Conservation (phyloP, 2,797 vertebrate species). For the Thaleichthys pacificus region DNA sequence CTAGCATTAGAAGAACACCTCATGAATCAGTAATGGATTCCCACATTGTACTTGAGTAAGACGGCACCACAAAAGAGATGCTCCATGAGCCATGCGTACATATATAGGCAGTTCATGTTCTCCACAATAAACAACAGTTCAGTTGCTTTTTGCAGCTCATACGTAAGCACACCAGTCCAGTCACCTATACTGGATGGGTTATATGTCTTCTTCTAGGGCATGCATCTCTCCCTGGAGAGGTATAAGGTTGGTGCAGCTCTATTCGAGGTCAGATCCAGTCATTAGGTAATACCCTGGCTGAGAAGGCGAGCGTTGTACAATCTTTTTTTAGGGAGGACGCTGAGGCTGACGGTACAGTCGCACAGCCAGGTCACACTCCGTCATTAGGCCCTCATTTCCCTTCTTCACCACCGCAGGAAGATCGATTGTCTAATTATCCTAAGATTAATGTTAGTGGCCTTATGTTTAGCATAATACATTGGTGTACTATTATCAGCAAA, state of each 20-base stretch:
- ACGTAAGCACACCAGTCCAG: not conserved
- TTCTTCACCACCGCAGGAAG: constrained; percentile 25
- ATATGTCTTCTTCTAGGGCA: not conserved
- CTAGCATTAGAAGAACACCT: no score
- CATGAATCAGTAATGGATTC: no score
- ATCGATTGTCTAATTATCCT: constrained; percentile 55
- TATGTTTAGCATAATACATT: constrained; percentile 40
- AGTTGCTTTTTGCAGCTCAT: not conserved
- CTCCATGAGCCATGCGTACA: no score
- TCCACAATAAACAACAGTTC: not conserved
- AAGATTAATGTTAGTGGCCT: constrained; percentile 47
- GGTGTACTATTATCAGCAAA: constrained; percentile 21
- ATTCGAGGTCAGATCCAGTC: not conserved
- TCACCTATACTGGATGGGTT: not conserved
- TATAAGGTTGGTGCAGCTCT: not conserved
- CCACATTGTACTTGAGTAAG: no score
- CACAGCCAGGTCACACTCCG: constrained; percentile 23
- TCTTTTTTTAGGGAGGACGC: no score
- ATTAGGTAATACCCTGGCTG: not conserved
- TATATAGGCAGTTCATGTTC: not conserved
- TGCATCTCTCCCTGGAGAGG: not conserved
- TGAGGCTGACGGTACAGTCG: not conserved
- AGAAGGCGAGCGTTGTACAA: no score
- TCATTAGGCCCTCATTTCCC: constrained; percentile 30
- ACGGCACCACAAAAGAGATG: no score